Percentiles rank a stretch among this genome's conserved stretches.
phyloP scores from a whole-genome alignment of 2,888 invertebrate species.

The Apotomis turbidana region DNA sequence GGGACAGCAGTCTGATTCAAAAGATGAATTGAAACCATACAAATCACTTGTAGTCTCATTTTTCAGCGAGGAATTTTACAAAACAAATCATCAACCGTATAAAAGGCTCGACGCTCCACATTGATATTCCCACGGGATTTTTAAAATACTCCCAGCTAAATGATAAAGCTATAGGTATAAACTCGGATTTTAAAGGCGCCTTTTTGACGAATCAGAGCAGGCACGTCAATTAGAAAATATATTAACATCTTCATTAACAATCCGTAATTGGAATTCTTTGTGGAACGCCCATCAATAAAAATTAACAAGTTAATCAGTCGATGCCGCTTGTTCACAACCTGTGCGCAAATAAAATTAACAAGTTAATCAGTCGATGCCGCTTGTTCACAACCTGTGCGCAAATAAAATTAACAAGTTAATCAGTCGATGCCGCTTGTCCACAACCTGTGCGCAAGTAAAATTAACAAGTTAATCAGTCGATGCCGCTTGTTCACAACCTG shows the following conservation, averaged over 20 bases:
- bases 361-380: too few species aligned
- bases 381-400: slow-evolving; percentile 58
- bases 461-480: slow-evolving; percentile 52
- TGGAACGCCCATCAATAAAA: slow-evolving; percentile 36
- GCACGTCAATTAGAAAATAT: slow-evolving; percentile 20
- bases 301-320: slow-evolving; percentile 52
- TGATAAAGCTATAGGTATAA: slow-evolving; percentile 22
- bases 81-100: slow-evolving; percentile 23
- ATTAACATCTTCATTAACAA: slow-evolving; percentile 25
- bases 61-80: slow-evolving; percentile 18
- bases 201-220: background rate
- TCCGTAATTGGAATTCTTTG: slow-evolving; percentile 35
- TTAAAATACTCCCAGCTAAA: slow-evolving; percentile 23
- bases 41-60: slow-evolving; percentile 20
- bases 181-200: background rate
- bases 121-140: slow-evolving; percentile 20
- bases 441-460: too few species aligned
- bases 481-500: slow-evolving; percentile 56
- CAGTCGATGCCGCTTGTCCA: slow-evolving; percentile 52
- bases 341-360: too few species aligned
- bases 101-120: slow-evolving; percentile 6
- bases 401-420: slow-evolving; percentile 63
- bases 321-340: slow-evolving; percentile 56
- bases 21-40: slow-evolving; percentile 42
- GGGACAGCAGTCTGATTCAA: slow-evolving; percentile 45